Conservation (phyloP, 1,140 invertebrate genomes). For the Drosophila subobscura region DNA sequence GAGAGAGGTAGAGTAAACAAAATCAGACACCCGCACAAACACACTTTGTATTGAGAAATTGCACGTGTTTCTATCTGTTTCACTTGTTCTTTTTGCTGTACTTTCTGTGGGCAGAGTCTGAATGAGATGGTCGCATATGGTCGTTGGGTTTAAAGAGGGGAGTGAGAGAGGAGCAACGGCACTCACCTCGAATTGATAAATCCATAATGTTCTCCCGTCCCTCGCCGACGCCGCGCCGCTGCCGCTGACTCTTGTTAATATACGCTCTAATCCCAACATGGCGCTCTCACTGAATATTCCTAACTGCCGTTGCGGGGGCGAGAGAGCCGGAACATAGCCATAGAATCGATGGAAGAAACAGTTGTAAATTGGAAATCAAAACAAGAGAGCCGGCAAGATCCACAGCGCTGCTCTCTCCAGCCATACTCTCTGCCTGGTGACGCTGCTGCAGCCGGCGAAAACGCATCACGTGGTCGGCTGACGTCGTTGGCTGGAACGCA, state of each 20-base stretch:
- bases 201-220: constrained; percentile 67
- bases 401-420: constrained; percentile 7
- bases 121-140: constrained; percentile 36
- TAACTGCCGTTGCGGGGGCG: constrained; percentile 42
- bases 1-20: constrained; percentile 63
- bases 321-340: constrained; percentile 30
- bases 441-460: constrained; percentile 29
- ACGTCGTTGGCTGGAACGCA: constrained; percentile 11
- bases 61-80: constrained; percentile 56
- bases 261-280: constrained; percentile 7
- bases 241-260: too few species aligned
- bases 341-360: constrained; percentile 12
- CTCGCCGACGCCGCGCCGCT: not conserved
- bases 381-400: constrained; percentile 50
- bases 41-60: constrained; percentile 2
- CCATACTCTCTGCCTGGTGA: constrained; percentile 5
- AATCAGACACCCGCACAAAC: constrained; percentile 38
- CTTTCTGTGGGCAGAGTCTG: constrained; percentile 14
- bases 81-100: constrained; percentile 16
- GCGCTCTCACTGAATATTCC: constrained; percentile 14
- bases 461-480: constrained; percentile 48
- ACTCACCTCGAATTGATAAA: constrained; percentile 75
- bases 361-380: constrained; percentile 65
- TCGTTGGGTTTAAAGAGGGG: not conserved
- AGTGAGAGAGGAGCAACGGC: constrained; percentile 4